Conservation (phyloP, 2,113 vertebrate species). For the Prinia subflava region DNA sequence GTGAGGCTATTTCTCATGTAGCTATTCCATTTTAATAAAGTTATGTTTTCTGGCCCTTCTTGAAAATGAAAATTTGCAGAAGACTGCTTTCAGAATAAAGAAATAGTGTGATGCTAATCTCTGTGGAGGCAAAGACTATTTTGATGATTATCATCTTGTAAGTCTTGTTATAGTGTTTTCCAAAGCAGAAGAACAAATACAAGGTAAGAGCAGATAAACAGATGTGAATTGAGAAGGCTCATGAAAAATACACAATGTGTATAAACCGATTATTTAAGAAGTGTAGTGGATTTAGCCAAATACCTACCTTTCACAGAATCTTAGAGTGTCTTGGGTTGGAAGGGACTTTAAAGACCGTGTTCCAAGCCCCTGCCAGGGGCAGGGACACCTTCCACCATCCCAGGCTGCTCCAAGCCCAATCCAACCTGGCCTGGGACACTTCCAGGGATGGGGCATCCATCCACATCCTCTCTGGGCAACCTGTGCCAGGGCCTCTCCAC, state of each 20-base stretch:
- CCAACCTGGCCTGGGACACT: accelerated
- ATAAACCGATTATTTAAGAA: background rate
- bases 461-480: background rate
- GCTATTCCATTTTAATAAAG: background rate
- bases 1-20: background rate
- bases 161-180: background rate
- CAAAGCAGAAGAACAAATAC: background rate
- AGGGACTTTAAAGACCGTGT: background rate
- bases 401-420: background rate
- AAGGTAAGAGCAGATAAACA: background rate
- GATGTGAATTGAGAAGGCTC: background rate
- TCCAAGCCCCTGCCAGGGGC: background rate
- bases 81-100: background rate
- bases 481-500: background rate
- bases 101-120: background rate
- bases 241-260: background rate
- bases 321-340: background rate
- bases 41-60: background rate
- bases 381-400: background rate
- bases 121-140: background rate
- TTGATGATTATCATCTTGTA: background rate
- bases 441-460: background rate
- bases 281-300: background rate
- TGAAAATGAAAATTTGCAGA: background rate
- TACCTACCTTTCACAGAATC: background rate